Percentiles rank a stretch among this genome's conserved stretches.
phyloP scores from a whole-genome alignment of 2,888 invertebrate species.

The Rotaria magnacalcarata region DNA sequence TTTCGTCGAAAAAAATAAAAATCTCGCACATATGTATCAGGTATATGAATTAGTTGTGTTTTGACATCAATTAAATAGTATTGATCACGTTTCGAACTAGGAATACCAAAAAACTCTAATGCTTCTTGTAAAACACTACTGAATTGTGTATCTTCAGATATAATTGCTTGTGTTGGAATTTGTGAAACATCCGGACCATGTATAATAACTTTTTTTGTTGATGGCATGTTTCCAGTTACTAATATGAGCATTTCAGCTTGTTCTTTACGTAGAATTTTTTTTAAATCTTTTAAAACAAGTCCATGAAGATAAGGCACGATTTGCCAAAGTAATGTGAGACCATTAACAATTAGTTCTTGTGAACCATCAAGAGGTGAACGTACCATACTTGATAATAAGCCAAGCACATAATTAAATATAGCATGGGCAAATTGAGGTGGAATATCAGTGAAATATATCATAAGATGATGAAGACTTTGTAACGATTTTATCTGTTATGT shows the following conservation, averaged over 20 bases:
- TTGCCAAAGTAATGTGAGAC: constrained; percentile 91
- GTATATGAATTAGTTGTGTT: constrained; percentile 92
- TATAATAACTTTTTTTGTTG: constrained; percentile 95
- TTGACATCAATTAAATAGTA: constrained; percentile 96
- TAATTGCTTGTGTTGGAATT: constrained; percentile 95
- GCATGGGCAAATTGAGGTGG: constrained; percentile 92
- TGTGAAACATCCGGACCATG: constrained; percentile 81
- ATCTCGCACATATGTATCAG: constrained; percentile 88
- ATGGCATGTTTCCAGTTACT: constrained; percentile 94
- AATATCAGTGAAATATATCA: constrained; percentile 82
- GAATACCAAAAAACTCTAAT: constrained; percentile 91
- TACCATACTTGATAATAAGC: constrained; percentile 81
- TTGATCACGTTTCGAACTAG: constrained; percentile 78
- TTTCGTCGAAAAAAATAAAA: constrained; percentile 90
- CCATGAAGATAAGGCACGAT: constrained; percentile 96
- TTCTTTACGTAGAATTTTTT: constrained; percentile 93
- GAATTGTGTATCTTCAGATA: constrained; percentile 89
- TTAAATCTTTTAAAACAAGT: constrained; percentile 97
- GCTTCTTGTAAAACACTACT: constrained; percentile 88
- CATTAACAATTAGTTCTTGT: constrained; percentile 86
- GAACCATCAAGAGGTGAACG: constrained; percentile 90
- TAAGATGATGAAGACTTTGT: constrained; percentile 79
- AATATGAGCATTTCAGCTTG: constrained; percentile 81
- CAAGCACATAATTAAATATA: constrained; percentile 70
- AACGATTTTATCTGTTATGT: constrained; percentile 75